These are phyloP conservation scores for Eudyptes chrysolophus DNA, from an alignment of 2,113 vertebrate species.

Conservation along the genomic window DNA sequence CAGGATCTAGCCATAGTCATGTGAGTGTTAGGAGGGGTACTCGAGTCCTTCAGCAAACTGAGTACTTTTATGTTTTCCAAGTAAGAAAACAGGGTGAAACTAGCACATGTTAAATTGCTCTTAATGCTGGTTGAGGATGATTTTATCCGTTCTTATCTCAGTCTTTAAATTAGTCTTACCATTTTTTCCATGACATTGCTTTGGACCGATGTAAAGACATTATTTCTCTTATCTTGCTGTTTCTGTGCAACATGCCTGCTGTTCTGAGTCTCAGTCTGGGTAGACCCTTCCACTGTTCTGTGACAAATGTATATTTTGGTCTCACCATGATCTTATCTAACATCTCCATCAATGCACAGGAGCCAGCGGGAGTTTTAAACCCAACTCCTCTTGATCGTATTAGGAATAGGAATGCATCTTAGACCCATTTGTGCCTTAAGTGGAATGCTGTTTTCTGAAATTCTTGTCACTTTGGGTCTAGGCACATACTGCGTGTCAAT, in stretches of 20 bases:
- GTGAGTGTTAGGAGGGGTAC: background rate
- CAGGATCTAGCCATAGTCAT: too few relatives aligned
- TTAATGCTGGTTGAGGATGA: background rate
- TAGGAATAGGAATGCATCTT: background rate
- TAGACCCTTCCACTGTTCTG: background rate
- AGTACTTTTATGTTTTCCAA: background rate
- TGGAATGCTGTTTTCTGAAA: background rate
- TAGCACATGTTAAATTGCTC: background rate
- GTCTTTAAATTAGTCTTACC: background rate
- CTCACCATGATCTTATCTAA: rapidly evolving
- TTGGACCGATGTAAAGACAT: background rate
- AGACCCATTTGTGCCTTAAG: background rate
- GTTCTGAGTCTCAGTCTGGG: background rate
- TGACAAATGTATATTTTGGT: background rate
- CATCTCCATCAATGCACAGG: background rate
- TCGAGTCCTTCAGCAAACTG: background rate
- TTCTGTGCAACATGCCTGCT: background rate
- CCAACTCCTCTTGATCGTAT: background rate
- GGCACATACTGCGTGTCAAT: background rate
- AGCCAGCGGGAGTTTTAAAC: background rate
- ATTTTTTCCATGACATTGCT: background rate
- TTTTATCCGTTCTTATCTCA: background rate
- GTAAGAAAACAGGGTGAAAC: background rate
- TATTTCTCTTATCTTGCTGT: background rate
- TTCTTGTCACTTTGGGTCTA: background rate